phyloP scores from a whole-genome alignment of 2,797 vertebrate species.

The Myotis pilosus region DNA sequence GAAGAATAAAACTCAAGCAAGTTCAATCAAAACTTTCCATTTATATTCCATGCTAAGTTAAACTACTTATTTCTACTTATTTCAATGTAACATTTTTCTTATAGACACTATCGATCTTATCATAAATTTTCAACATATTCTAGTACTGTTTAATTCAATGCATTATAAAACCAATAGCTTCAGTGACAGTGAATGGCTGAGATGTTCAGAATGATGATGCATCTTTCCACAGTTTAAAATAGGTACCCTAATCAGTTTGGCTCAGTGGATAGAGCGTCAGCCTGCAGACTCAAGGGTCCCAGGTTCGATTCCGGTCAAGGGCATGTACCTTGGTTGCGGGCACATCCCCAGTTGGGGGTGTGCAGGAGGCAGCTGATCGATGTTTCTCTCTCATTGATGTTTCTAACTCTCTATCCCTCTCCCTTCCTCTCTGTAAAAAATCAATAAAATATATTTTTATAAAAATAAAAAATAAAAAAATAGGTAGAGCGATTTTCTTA shows the following conservation, averaged over 20 bases:
- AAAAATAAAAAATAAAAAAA: not conserved
- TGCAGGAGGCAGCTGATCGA: too few relatives aligned
- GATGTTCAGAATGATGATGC: not conserved
- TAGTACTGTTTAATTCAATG: constrained; percentile 74
- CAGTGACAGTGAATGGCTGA: constrained; percentile 66
- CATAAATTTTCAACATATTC: constrained; percentile 70
- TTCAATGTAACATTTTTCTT: constrained; percentile 71
- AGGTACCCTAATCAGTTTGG: too few relatives aligned
- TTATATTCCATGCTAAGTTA: not conserved
- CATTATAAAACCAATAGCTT: constrained; percentile 74
- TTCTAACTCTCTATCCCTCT: too few relatives aligned
- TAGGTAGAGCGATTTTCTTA: not conserved
- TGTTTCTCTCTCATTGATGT: too few relatives aligned
- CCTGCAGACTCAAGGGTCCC: too few relatives aligned
- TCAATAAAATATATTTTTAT: too few relatives aligned
- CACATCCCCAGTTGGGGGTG: too few relatives aligned
- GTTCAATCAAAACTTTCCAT: not conserved
- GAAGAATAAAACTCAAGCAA: not conserved
- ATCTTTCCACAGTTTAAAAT: not conserved
- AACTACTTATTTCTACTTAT: constrained; percentile 66
- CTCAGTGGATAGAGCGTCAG: too few relatives aligned
- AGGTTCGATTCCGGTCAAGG: too few relatives aligned
- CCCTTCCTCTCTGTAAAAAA: too few relatives aligned
- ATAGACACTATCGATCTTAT: constrained; percentile 70
- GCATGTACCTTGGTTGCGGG: too few relatives aligned